A percentile compares a stretch with the other conserved stretches of the same genome.
Evolutionary conservation across 64 coral and sea anemone genomes (phyloP).

Genomic region (Stichodactyla mertensii): DNA sequence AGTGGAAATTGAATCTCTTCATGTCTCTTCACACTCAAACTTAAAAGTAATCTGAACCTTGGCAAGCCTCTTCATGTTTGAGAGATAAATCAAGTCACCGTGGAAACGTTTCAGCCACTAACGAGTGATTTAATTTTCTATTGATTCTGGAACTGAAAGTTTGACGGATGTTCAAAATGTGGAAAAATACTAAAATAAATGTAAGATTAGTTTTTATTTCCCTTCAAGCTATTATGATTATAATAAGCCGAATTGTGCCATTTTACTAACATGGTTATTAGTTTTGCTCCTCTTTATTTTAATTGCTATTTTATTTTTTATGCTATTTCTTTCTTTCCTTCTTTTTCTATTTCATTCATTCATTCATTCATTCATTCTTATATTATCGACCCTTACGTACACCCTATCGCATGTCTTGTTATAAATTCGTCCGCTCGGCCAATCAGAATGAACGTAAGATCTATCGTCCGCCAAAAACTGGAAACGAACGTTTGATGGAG

Average conservation of each 20-base stretch:
- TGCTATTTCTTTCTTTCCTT: too few species aligned
- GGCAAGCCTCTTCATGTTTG: neutral
- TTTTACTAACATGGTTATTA: too few species aligned
- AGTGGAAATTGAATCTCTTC: neutral
- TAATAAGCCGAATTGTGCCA: too few species aligned
- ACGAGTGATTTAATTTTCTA: too few species aligned
- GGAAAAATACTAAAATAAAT: neutral
- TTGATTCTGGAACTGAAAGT: neutral
- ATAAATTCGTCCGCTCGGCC: neutral
- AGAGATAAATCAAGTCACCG: neutral
- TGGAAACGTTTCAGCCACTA: neutral
- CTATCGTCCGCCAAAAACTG: neutral
- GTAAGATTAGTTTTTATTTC: neutral
- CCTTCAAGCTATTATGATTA: neutral
- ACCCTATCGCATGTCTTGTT: neutral
- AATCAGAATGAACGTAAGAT: neutral
- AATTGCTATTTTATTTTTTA: too few species aligned
- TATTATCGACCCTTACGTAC: neutral
- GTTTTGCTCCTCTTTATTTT: too few species aligned
- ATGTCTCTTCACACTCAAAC: neutral
- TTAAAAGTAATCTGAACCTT: neutral
- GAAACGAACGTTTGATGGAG: neutral
- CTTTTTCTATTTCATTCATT: neutral
- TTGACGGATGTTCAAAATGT: neutral
- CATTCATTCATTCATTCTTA: neutral